Conservation (phyloP, 2,797 vertebrate genomes). For the Anas flavirostris region DNA sequence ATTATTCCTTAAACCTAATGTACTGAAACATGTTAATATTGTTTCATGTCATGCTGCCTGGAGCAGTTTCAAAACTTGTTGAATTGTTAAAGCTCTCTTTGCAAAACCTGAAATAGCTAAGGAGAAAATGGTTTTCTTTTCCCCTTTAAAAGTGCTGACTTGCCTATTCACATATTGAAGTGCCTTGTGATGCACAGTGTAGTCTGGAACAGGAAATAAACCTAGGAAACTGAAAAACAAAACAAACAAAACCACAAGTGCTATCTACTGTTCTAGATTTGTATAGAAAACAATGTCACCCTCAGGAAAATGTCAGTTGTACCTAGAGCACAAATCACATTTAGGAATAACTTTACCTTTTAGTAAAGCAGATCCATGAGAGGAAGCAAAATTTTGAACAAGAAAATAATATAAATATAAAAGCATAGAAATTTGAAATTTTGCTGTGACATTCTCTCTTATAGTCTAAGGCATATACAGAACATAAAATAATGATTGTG, state of each 20-base stretch:
- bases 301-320: not conserved
- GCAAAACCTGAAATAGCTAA: not conserved
- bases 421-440: not conserved
- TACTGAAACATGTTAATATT: conserved; percentile 43
- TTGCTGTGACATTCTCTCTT: not conserved
- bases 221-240: not conserved
- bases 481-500: fast-evolving
- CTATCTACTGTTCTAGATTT: not conserved
- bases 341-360: not conserved
- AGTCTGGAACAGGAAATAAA: not conserved
- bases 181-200: not conserved
- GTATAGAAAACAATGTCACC: not conserved
- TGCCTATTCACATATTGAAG: not conserved
- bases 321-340: not conserved
- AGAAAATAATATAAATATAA: not conserved
- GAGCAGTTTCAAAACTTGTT: not conserved
- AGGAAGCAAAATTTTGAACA: not conserved
- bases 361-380: not conserved
- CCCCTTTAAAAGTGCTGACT: not conserved
- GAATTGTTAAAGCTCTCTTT: conserved; percentile 17
- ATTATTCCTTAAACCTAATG: conserved; percentile 51
- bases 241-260: not conserved
- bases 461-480: not conserved
- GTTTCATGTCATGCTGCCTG: conserved; percentile 10
- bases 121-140: not conserved